Evolutionary conservation across 2,797 vertebrate genomes (phyloP), one percentile per base, ranked within the genome.

Genomic region (Acrossocheilus fasciatus): DNA sequence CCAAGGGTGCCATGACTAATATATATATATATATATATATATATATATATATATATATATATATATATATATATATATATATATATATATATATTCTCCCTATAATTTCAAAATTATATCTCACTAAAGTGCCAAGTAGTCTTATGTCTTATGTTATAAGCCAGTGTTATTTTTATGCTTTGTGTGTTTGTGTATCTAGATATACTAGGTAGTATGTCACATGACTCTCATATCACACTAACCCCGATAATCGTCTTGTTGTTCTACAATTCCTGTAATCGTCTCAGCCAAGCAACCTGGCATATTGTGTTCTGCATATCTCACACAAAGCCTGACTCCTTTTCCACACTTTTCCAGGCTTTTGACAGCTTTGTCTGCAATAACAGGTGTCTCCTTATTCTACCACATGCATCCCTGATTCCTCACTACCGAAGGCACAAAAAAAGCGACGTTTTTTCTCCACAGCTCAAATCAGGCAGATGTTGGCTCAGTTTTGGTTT

Each of bases 351-450:
- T 76, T 86, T 81, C 74, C 73, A 85, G 26, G 62, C 45, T 85
- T 84, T 86, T 90, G 88, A 91, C 90, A 91, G 90, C 91, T 90
- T 84, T 88, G 88, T 91, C 88, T 91, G 88, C 85, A 74, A 90
- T 87, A 91, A 90, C 89, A 91, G 89, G 89, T 91, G 90, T 90
- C 88, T 88, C 79, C 91, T 87, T 85, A 89, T 91, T 88, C 75
- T 70, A 88, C 86, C 76, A 80, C 85, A 87, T 87, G 87, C 76
- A 86, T 89, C 84, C 57, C 15, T 88, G 87, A 84, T 89, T 88
- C 69, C 62, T 85, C 43, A 43, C 81, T 74, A 72, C 59, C 57
- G 62, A 88, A 85, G 70, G 52, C 36, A 87, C 47, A 77, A 75
- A 64, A 81, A 57, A 87, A 52, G 50, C 15, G 5, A 45, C 9